phyloP scores from a whole-genome alignment of 53 echinoderm and acorn worm species.

The Stichopus horrens region DNA sequence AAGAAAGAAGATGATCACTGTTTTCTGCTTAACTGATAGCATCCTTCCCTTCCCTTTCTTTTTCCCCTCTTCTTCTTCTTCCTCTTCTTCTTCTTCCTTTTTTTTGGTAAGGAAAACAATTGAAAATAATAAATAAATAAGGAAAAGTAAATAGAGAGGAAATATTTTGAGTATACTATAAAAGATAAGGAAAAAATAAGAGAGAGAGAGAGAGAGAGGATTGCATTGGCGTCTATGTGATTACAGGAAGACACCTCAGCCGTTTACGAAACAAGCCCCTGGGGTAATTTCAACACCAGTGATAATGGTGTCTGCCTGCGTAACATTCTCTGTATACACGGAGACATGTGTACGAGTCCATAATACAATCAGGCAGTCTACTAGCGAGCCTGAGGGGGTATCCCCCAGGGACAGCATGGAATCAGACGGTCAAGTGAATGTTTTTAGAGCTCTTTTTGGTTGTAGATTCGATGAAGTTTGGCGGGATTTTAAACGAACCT shows the following conservation, averaged over 20 bases:
- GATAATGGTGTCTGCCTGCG: slow-evolving; percentile 10
- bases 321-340: not conserved
- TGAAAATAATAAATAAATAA: no score
- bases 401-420: not conserved
- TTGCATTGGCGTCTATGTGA: slow-evolving; percentile 24
- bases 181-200: not conserved
- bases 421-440: slow-evolving; percentile 17
- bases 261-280: slow-evolving; percentile 28
- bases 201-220: not conserved
- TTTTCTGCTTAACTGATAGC: not conserved
- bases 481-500: slow-evolving; percentile 29
- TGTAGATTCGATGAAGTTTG: slow-evolving; percentile 4
- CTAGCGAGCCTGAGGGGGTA: not conserved
- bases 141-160: no score
- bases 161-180: not conserved
- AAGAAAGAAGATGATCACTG: no score
- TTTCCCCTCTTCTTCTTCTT: not conserved
- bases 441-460: slow-evolving; percentile 15
- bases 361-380: slow-evolving; percentile 42
- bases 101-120: no score
- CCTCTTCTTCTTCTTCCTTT: no score
- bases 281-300: slow-evolving; percentile 30
- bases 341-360: not conserved
- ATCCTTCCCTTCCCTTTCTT: not conserved
- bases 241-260: slow-evolving; percentile 35